phyloP scores from a whole-genome alignment of 2,113 vertebrate genomes.

The Dissostichus mawsoni region DNA sequence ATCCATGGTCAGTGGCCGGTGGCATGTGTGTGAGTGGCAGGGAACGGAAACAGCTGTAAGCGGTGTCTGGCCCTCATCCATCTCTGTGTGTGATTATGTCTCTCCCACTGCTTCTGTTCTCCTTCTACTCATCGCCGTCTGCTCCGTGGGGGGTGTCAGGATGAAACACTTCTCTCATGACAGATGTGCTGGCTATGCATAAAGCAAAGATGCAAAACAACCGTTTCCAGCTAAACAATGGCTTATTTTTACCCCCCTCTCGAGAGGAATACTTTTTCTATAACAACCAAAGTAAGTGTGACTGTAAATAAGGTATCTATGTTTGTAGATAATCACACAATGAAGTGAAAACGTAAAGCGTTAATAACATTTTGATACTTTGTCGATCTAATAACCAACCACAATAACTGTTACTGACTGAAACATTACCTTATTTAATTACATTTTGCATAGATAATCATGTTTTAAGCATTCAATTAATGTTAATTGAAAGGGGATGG shows the following conservation, averaged over 20 bases:
- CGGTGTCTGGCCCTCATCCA: slow-evolving; percentile 63
- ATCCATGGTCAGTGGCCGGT: slow-evolving; percentile 18
- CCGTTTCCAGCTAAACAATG: slow-evolving; percentile 38
- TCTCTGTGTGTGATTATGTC: slow-evolving; percentile 49
- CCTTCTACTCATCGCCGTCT: neutral
- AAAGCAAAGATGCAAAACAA: slow-evolving; percentile 27
- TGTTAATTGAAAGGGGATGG: neutral
- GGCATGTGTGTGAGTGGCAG: slow-evolving; percentile 48
- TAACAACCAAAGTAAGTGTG: neutral
- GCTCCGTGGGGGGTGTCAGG: slow-evolving; percentile 50
- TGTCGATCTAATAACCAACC: neutral
- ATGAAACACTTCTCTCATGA: slow-evolving; percentile 41
- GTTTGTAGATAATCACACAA: neutral
- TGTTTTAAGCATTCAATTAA: too few relatives aligned
- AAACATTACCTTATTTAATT: neutral
- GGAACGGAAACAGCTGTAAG: slow-evolving; percentile 59
- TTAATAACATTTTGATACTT: too few relatives aligned
- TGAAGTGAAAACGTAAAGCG: neutral
- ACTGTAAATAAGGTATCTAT: neutral
- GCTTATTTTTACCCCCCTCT: neutral
- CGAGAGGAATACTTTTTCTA: neutral
- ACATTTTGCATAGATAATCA: neutral
- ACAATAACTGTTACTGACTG: neutral
- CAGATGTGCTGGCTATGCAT: slow-evolving; percentile 54
- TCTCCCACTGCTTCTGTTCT: slow-evolving; percentile 20